A percentile compares a stretch with the other conserved stretches of the same genome.
Conservation (phyloP, 2,888 invertebrate species). For the Cheilosia urbana region DNA sequence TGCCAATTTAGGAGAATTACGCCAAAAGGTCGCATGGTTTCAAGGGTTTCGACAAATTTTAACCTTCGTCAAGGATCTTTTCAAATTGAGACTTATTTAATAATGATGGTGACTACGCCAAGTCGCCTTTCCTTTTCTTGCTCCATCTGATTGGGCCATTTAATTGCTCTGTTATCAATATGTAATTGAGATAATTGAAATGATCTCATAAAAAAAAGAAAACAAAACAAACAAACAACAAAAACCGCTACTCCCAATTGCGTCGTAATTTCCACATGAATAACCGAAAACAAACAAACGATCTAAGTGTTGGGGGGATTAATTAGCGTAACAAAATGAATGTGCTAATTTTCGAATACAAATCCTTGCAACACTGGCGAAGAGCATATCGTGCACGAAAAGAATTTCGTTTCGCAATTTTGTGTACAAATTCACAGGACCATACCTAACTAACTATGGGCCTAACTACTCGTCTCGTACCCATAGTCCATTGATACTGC, state of each 20-base stretch:
- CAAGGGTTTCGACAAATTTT: too few species aligned
- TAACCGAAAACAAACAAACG: constrained; percentile 1
- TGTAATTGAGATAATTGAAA: background rate
- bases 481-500: background rate
- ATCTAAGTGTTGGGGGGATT: background rate
- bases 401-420: background rate
- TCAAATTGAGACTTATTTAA: background rate
- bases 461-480: background rate
- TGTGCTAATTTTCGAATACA: background rate
- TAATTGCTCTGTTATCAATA: background rate
- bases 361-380: background rate
- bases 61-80: background rate
- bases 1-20: too few species aligned
- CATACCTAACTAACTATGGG: too few species aligned
- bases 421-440: background rate
- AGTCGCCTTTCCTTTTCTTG: background rate
- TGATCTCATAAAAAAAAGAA: background rate
- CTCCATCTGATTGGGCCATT: background rate
- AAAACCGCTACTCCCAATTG: background rate
- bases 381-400: background rate
- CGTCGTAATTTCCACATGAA: background rate
- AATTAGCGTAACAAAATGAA: background rate
- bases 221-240: background rate
- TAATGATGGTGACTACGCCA: background rate
- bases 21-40: too few species aligned